Evolutionary conservation across 2,113 vertebrate genomes (phyloP).

Genomic region (Tringa solitaria): DNA sequence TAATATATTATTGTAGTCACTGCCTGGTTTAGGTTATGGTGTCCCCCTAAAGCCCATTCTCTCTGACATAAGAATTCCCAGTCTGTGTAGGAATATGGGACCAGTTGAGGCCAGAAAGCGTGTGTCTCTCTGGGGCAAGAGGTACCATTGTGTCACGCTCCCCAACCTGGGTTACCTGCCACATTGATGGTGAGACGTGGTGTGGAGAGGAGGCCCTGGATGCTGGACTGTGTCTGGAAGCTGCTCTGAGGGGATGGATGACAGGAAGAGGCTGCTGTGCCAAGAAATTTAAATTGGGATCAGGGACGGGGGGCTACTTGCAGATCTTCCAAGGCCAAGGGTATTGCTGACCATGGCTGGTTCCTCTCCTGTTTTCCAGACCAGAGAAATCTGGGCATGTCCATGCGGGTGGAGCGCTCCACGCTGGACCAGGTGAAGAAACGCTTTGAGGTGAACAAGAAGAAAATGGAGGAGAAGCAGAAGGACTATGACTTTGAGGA

Average conservation of each 20-base stretch:
- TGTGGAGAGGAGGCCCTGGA: not conserved
- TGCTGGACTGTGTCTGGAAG: not conserved
- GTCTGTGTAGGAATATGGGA: rapidly evolving
- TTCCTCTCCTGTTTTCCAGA: constrained; percentile 69
- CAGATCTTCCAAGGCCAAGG: not conserved
- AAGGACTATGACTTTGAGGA: constrained; percentile 99
- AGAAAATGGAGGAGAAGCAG: constrained; percentile 98
- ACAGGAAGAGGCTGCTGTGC: not conserved
- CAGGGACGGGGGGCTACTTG: not conserved
- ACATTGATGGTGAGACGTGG: rapidly evolving
- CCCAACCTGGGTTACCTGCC: too few relatives aligned
- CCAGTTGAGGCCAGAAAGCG: not conserved
- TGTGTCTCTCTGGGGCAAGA: not conserved
- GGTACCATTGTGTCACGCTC: not conserved
- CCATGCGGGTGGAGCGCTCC: constrained; percentile 96
- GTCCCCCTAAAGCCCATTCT: not conserved
- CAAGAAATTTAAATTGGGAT: not conserved
- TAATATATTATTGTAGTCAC: not conserved
- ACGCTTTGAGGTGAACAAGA: constrained; percentile 95
- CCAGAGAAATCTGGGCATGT: constrained; percentile 98
- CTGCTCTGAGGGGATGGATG: not conserved
- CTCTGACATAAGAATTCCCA: not conserved
- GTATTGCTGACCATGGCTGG: not conserved
- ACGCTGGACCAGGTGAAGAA: constrained; percentile 98
- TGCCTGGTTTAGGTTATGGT: not conserved